Percentiles rank a stretch among this genome's conserved stretches.
Evolutionary conservation across 2,888 invertebrate species (phyloP).

Genomic region (Resseliella maxima): DNA sequence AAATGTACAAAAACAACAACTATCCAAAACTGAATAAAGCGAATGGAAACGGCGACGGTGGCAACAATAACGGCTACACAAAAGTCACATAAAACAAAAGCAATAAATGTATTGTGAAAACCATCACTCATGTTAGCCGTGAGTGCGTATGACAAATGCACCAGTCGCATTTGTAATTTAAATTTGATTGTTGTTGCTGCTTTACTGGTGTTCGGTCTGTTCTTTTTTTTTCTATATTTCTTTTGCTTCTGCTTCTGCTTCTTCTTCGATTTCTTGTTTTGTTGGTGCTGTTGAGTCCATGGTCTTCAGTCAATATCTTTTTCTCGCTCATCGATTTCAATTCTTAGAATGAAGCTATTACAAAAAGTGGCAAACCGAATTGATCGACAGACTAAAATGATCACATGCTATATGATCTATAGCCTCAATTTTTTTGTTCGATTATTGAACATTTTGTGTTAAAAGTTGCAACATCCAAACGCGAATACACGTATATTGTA

Average conservation of each 20-base stretch:
- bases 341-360: slow-evolving; percentile 47
- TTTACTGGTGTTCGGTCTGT: not conserved
- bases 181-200: slow-evolving; percentile 36
- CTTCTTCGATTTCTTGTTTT: not conserved
- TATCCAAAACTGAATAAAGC: not conserved
- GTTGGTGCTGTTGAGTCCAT: not conserved
- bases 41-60: not conserved
- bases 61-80: not conserved
- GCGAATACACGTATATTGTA: slow-evolving; percentile 10
- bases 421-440: too few relatives aligned
- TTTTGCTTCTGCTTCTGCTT: not conserved
- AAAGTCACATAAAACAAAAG: not conserved
- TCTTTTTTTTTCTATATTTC: not conserved
- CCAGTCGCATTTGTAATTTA: slow-evolving; percentile 51
- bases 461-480: slow-evolving; percentile 34
- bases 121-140: slow-evolving; percentile 48
- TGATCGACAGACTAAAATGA: not conserved
- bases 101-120: slow-evolving; percentile 51
- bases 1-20: not conserved
- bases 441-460: too few relatives aligned
- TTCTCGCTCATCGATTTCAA: slow-evolving; percentile 8
- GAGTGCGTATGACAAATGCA: slow-evolving; percentile 53
- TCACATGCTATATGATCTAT: not conserved
- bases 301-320: slow-evolving; percentile 43
- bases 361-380: slow-evolving; percentile 17